These are phyloP conservation scores for Limnephilus lunatus DNA, from an alignment of 2,888 invertebrate genomes.

Conservation along the genomic window DNA sequence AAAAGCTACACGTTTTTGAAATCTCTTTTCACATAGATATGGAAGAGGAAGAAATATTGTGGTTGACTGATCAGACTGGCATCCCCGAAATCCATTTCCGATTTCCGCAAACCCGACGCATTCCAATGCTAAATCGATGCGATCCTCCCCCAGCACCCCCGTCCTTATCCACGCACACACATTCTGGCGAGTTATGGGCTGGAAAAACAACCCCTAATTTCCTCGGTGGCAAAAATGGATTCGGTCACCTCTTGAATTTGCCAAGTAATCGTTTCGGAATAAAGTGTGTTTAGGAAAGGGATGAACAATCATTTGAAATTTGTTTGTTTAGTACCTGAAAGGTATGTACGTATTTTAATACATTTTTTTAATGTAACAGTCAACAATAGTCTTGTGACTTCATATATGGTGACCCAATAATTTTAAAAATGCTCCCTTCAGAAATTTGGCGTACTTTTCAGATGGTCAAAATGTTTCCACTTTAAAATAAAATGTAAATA, in stretches of 20 bases:
- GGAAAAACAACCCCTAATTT: constrained; percentile 36
- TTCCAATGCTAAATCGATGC: constrained; percentile 35
- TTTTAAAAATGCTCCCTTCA: too few species aligned
- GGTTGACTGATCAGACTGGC: constrained; percentile 4
- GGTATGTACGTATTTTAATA: neutral
- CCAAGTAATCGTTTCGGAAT: neutral
- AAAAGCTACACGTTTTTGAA: neutral
- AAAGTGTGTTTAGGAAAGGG: neutral
- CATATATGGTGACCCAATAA: neutral
- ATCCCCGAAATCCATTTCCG: constrained; percentile 4
- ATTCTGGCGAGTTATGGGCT: constrained; percentile 9
- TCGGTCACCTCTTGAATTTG: constrained; percentile 13
- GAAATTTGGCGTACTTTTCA: too few species aligned
- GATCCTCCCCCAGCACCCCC: neutral
- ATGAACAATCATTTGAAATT: neutral
- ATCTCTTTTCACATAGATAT: neutral
- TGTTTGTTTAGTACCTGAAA: neutral
- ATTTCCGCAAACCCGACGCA: constrained; percentile 24
- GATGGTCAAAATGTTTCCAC: too few species aligned
- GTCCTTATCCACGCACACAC: constrained; percentile 1
- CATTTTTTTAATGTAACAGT: neutral
- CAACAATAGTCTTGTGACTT: neutral
- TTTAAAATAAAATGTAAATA: too few species aligned
- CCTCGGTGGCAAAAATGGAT: neutral
- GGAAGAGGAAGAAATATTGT: neutral